Conservation (phyloP, 2,888 invertebrate genomes). For the Eulithis testata region DNA sequence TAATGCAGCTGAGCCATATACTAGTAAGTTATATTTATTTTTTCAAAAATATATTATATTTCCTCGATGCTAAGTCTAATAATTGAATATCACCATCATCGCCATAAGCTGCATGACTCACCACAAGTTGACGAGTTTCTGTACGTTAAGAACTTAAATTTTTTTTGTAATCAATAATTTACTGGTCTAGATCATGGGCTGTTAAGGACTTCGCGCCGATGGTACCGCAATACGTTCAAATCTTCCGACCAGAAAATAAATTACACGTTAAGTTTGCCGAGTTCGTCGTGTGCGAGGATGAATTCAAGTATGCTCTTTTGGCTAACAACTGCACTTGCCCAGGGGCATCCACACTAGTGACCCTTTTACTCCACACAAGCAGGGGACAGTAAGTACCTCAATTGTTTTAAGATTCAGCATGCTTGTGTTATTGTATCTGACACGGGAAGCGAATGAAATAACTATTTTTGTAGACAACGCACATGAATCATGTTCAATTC, state of each 20-base stretch:
- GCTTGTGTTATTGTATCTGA: no score
- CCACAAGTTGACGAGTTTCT: no score
- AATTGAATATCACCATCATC: no score
- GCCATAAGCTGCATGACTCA: no score
- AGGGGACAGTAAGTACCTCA: conserved; percentile 95
- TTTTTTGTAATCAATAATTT: neutral
- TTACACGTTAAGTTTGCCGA: conserved; percentile 99
- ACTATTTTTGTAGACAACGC: no score
- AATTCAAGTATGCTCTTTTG: conserved; percentile 98
- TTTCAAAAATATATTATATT: no score
- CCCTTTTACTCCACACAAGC: conserved; percentile 97
- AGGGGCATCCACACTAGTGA: conserved; percentile 98
- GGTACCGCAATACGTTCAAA: conserved; percentile 99
- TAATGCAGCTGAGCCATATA: no score
- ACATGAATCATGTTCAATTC: no score
- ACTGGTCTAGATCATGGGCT: conserved; percentile 93
- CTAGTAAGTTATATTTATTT: no score
- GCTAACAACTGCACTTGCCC: conserved; percentile 99
- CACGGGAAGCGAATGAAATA: no score
- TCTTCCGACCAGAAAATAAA: conserved; percentile 99
- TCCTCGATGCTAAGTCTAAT: no score
- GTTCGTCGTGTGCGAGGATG: conserved; percentile 99
- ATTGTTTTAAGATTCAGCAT: neutral
- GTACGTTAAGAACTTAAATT: neutral
- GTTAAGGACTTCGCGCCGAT: conserved; percentile 99